A percentile compares a stretch with the other conserved stretches of the same genome.
These are phyloP conservation scores for Geotrupes spiniger DNA, from an alignment of 2,888 invertebrate species.

Conservation along the genomic window DNA sequence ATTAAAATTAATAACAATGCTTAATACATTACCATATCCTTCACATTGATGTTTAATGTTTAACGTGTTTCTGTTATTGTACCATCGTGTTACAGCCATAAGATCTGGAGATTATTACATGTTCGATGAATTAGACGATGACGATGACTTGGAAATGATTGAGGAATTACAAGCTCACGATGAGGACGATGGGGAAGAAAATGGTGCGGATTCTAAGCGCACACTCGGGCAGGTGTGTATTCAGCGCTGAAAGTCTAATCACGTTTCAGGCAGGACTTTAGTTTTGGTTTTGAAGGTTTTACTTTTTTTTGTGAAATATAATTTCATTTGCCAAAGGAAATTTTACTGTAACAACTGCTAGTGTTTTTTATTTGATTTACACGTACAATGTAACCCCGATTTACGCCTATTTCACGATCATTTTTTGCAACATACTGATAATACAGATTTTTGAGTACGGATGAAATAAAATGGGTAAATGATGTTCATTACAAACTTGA, in stretches of 20 bases:
- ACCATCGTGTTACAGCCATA: conserved; percentile 67
- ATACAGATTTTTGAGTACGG: too few species aligned
- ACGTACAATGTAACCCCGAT: background rate
- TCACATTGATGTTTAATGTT: conserved; percentile 3
- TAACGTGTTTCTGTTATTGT: conserved; percentile 1
- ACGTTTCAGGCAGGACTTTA: too few species aligned
- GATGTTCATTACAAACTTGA: too few species aligned
- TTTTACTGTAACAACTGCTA: too few species aligned
- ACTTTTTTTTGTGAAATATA: too few species aligned
- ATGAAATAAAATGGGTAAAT: too few species aligned
- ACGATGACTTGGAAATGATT: conserved; percentile 66
- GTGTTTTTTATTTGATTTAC: too few species aligned
- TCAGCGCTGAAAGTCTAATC: background rate
- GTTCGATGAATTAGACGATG: conserved; percentile 92
- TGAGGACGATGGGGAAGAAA: conserved; percentile 35
- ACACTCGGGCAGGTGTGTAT: conserved; percentile 40
- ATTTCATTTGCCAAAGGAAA: too few species aligned
- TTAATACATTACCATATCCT: too few species aligned
- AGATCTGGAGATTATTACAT: conserved; percentile 99
- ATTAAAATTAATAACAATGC: too few species aligned
- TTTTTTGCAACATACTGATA: too few species aligned
- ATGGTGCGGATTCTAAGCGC: conserved; percentile 28
- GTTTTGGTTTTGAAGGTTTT: too few species aligned
- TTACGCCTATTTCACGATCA: conserved; percentile 1
- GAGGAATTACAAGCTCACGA: conserved; percentile 44